Conservation (phyloP, 2,797 vertebrate species). For the Balearica regulorum region DNA sequence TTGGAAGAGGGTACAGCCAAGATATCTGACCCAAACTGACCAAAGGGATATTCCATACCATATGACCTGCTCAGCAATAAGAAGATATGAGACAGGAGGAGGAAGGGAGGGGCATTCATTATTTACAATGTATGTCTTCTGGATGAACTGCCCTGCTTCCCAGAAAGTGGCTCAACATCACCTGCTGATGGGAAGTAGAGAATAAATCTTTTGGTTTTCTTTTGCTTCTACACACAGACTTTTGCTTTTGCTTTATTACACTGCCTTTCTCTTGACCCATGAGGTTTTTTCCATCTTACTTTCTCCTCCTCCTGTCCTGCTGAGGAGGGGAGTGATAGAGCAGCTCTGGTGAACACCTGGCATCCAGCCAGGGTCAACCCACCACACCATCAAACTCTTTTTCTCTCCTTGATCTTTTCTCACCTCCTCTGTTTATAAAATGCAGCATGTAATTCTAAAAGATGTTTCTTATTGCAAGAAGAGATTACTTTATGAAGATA, state of each 20-base stretch:
- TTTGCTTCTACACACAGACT: background rate
- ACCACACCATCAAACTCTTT: background rate
- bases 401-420: background rate
- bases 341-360: background rate
- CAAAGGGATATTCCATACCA: background rate
- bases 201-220: background rate
- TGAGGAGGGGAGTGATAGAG: background rate
- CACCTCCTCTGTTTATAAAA: background rate
- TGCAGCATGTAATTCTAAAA: background rate
- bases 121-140: accelerated
- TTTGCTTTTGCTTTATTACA: background rate
- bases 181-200: background rate
- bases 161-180: accelerated
- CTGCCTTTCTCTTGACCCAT: background rate
- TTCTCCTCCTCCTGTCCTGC: accelerated
- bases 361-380: background rate
- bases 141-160: accelerated
- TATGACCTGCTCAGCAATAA: background rate
- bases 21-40: background rate
- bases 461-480: accelerated
- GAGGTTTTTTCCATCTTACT: background rate
- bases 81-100: background rate
- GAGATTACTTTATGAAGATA: background rate
- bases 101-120: accelerated
- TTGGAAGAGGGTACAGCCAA: background rate